Conservation (phyloP, 2,113 vertebrate genomes). For the Lichenostomus cassidix region DNA sequence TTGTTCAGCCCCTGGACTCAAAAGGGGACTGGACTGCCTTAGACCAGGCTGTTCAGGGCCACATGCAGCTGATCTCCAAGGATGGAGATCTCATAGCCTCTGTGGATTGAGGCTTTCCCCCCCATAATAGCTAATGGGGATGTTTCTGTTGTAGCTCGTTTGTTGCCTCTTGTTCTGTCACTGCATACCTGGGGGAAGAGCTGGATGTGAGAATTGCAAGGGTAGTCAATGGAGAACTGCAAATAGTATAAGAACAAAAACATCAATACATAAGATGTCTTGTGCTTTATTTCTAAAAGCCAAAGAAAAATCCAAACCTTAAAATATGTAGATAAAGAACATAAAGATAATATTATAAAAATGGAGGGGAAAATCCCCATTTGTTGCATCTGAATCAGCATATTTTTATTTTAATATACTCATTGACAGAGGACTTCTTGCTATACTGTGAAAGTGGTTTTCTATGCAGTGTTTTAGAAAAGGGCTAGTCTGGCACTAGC, state of each 20-base stretch:
- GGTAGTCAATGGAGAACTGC: neutral
- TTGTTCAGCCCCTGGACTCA: neutral
- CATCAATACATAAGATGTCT: neutral
- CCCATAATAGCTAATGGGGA: neutral
- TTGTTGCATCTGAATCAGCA: conserved; percentile 38
- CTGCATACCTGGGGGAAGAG: neutral
- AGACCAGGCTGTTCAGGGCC: neutral
- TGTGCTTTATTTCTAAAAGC: neutral
- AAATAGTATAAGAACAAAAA: neutral
- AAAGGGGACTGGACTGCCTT: neutral
- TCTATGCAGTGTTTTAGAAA: conserved; percentile 43
- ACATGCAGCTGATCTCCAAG: neutral
- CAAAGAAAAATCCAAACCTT: neutral
- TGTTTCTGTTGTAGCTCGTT: neutral
- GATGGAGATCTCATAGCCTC: neutral
- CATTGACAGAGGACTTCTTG: conserved; percentile 38
- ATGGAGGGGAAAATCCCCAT: neutral
- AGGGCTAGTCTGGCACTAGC: conserved; percentile 43
- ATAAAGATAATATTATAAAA: neutral
- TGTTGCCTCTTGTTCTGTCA: neutral
- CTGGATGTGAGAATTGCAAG: neutral
- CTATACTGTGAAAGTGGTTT: neutral
- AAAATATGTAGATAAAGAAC: neutral
- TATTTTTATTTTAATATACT: conserved; percentile 14
- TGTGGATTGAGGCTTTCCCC: neutral